Evolutionary conservation across 1,140 invertebrate genomes (phyloP).

Genomic region (Sesamia nonagrioides): DNA sequence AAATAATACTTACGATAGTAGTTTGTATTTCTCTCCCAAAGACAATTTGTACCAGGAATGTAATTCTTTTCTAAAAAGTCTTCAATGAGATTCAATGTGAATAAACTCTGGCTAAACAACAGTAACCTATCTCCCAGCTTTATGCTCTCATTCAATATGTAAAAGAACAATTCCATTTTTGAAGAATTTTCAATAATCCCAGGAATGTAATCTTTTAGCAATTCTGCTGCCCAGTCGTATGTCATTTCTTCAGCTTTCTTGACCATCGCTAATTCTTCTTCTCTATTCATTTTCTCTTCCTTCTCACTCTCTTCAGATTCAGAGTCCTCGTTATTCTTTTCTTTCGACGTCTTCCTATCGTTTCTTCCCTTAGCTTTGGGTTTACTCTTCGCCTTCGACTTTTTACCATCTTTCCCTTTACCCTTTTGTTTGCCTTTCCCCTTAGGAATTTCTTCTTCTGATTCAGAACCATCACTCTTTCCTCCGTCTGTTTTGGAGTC

Average conservation of each 20-base stretch:
- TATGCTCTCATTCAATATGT: slow-evolving; percentile 96
- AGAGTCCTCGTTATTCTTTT: slow-evolving; percentile 82
- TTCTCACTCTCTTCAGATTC: slow-evolving; percentile 86
- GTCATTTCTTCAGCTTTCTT: slow-evolving; percentile 94
- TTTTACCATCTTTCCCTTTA: slow-evolving; percentile 75
- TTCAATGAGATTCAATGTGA: slow-evolving; percentile 99
- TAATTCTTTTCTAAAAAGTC: slow-evolving; percentile 95
- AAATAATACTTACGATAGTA: slow-evolving; percentile 94
- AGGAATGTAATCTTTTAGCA: slow-evolving; percentile 95
- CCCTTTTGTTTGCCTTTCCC: slow-evolving; percentile 63
- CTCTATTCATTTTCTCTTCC: slow-evolving; percentile 88
- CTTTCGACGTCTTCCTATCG: slow-evolving; percentile 80
- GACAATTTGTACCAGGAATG: slow-evolving; percentile 92
- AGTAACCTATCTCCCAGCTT: slow-evolving; percentile 95
- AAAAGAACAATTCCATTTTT: slow-evolving; percentile 98
- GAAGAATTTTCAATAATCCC: slow-evolving; percentile 97
- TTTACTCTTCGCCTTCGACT: slow-evolving; percentile 71
- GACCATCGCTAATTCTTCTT: slow-evolving; percentile 85
- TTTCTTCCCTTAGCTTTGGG: slow-evolving; percentile 80
- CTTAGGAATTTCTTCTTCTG: slow-evolving; percentile 69
- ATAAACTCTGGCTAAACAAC: slow-evolving; percentile 98
- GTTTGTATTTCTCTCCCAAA: slow-evolving; percentile 95
- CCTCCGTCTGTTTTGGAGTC: slow-evolving; percentile 57
- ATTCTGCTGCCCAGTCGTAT: slow-evolving; percentile 95
- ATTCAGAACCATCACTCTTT: slow-evolving; percentile 71